Evolutionary conservation across 2,113 vertebrate genomes (phyloP), one percentile per base, ranked within the genome.

Genomic region (Notothenia coriiceps): DNA sequence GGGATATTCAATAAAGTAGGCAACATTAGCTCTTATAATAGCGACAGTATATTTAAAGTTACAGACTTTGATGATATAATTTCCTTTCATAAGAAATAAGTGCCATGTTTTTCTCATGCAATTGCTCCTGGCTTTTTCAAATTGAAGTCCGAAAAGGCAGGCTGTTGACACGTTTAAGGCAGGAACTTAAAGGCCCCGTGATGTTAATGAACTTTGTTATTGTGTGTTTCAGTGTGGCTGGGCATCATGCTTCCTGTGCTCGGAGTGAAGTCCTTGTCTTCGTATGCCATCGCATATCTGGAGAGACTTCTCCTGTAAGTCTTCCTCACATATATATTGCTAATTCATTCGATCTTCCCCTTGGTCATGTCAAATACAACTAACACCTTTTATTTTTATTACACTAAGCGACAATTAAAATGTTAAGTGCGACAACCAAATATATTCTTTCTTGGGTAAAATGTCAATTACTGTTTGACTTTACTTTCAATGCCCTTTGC

Each of bases 191-290:
- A 12, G 29, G 5, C 25, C 12, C 15, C n/a, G 0, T 60, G 35
- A 54, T n/a, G n/a, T 74, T 51, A 75, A 33, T 60, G 2, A 18
- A 12, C 15, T 3, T 11, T 40, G 20, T 72, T 74, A 6, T 64
- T 40, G 55, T 56, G 70, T 76, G 61, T 86, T 93, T n/a, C 92
- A 99, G 98, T 99, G 84, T 99, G 98, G 98, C 95, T 99, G 7
- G 95, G 96, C 0, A 91, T 99, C 86, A 99, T 99, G 98, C 95
- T 99, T 47, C 98, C 98, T 0, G 98, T 98, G 79, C 95, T 99
- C 20, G 98, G 98, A n/a, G 93, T 97, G 74, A 98, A 97, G 86
- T 81, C 96, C 2, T 93, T 99, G 33, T 99, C 98, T 0, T 95
- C 97, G 0, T 99, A 97, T 0, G 97, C 98, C 4, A 95, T 99